Conservation (phyloP, 2,113 vertebrate species). For the Rattus norvegicus region DNA sequence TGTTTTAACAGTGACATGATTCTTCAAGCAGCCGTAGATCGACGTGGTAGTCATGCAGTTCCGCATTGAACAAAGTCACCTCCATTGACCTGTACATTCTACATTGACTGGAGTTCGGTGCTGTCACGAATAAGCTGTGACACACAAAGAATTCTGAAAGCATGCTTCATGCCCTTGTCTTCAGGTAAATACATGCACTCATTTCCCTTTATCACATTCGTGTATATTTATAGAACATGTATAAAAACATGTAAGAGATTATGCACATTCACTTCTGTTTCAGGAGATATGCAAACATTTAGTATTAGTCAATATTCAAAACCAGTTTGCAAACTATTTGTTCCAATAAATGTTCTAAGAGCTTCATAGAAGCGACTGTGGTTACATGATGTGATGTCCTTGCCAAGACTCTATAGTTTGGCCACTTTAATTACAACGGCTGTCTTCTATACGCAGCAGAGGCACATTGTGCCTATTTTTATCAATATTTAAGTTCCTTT, state of each 20-base stretch:
- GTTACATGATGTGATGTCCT: background rate
- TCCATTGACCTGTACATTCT: background rate
- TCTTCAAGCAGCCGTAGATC: background rate
- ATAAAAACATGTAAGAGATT: background rate
- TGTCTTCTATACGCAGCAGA: background rate
- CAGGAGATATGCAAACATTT: background rate
- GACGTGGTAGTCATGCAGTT: background rate
- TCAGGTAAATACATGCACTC: background rate
- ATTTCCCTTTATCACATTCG: background rate
- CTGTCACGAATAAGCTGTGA: background rate
- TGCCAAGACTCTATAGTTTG: background rate
- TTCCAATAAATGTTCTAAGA: background rate
- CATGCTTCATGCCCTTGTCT: background rate
- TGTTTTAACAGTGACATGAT: background rate
- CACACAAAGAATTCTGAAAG: background rate
- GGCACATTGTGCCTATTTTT: background rate
- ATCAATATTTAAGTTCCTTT: constrained; percentile 18
- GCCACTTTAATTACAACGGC: constrained; percentile 32
- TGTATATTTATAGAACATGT: background rate
- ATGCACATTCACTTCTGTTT: background rate
- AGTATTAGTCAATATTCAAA: background rate
- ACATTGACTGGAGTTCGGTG: background rate
- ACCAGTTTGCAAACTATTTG: background rate
- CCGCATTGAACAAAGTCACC: background rate
- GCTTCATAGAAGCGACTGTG: background rate